These are phyloP conservation scores for Drosophila bunnanda DNA, from an alignment of 2,888 invertebrate genomes.

Conservation along the genomic window DNA sequence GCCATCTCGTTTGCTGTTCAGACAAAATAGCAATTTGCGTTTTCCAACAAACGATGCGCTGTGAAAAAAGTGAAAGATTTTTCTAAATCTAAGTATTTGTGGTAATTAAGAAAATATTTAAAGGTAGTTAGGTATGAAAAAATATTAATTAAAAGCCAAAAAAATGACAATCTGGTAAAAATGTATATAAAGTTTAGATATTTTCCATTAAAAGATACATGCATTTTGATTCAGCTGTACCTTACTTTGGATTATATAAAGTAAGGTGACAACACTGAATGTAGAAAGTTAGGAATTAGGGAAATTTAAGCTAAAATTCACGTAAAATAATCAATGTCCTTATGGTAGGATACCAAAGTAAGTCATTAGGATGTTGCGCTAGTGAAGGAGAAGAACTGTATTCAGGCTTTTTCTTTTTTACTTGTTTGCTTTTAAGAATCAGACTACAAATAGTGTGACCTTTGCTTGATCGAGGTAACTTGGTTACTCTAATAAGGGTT, in stretches of 20 bases:
- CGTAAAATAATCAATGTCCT: too few species aligned
- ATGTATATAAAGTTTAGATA: too few species aligned
- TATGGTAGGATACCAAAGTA: background rate
- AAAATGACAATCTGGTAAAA: too few species aligned
- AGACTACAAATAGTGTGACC: background rate
- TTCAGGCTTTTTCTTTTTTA: background rate
- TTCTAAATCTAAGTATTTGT: too few species aligned
- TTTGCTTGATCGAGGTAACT: too few species aligned
- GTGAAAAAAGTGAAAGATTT: background rate
- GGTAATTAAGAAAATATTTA: background rate
- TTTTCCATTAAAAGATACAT: too few species aligned
- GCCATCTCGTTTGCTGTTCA: conserved; percentile 49
- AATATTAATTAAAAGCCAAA: background rate
- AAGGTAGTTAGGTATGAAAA: background rate
- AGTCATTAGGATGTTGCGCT: background rate
- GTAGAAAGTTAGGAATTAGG: background rate
- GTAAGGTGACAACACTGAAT: background rate
- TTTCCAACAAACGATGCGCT: conserved; percentile 66
- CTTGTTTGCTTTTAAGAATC: background rate
- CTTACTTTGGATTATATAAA: background rate
- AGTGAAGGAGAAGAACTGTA: background rate
- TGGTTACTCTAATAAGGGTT: too few species aligned
- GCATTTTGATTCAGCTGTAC: too few species aligned
- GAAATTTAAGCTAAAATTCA: too few species aligned
- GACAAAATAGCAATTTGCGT: conserved; percentile 81